phyloP scores from a whole-genome alignment of 1,140 invertebrate genomes.

The Colletes gigas region DNA sequence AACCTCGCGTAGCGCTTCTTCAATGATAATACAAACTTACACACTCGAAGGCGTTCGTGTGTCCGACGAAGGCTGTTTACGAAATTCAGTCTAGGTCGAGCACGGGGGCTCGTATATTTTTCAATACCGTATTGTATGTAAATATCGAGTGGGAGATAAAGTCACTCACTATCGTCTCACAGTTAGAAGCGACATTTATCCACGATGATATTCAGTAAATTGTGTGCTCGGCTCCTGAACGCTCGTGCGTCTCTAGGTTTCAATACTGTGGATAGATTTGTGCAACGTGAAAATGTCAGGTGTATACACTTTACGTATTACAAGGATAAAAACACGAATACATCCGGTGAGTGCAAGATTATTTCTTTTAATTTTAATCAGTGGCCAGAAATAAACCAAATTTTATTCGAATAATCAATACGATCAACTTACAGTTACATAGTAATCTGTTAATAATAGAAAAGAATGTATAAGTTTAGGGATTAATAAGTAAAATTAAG shows the following conservation, averaged over 20 bases:
- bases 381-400: too few species aligned
- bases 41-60: neutral
- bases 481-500: too few species aligned
- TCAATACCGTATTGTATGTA: conserved; percentile 69
- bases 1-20: too few species aligned
- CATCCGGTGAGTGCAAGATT: conserved; percentile 62
- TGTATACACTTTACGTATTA: conserved; percentile 73
- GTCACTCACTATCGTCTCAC: conserved; percentile 52
- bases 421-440: too few species aligned
- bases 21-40: neutral
- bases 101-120: conserved; percentile 1
- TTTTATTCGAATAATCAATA: too few species aligned
- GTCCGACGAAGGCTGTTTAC: conserved; percentile 16
- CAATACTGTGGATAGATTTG: neutral
- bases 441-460: too few species aligned
- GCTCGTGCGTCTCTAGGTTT: conserved; percentile 39
- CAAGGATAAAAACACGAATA: conserved; percentile 63
- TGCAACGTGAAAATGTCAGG: conserved; percentile 54
- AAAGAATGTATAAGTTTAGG: too few species aligned
- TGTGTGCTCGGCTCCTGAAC: conserved; percentile 49
- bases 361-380: too few species aligned
- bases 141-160: conserved; percentile 63
- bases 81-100: conserved; percentile 46
- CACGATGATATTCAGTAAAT: conserved; percentile 74
- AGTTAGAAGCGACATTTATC: conserved; percentile 47